A percentile compares a stretch with the other conserved stretches of the same genome.
phyloP scores from a whole-genome alignment of 2,888 invertebrate genomes.

The Caenorhabditis parvicauda region DNA sequence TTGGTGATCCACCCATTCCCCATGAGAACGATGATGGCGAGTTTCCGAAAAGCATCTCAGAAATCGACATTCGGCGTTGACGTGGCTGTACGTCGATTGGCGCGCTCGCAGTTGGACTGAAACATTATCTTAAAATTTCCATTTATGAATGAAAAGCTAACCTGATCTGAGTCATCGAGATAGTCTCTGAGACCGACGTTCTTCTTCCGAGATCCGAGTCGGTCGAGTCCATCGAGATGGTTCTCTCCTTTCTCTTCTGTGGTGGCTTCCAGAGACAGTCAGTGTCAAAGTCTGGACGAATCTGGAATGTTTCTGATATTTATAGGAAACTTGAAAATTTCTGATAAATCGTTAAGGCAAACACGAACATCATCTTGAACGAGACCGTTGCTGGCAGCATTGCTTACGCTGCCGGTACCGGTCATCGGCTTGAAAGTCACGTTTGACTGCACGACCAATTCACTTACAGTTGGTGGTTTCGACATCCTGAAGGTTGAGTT shows the following conservation, averaged over 20 bases:
- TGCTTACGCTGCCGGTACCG: constrained; percentile 16
- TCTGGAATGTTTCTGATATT: constrained; percentile 16
- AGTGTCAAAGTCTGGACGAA: constrained; percentile 45
- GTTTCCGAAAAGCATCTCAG: constrained; percentile 40
- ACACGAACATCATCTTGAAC: constrained; percentile 4
- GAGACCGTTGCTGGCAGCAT: constrained; percentile 19
- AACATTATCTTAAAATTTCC: constrained; percentile 2
- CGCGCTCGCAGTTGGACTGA: constrained; percentile 18
- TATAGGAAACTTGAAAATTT: neutral
- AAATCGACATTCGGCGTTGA: constrained; percentile 34
- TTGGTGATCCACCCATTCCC: constrained; percentile 28
- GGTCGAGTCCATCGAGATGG: constrained; percentile 37
- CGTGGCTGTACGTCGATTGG: constrained; percentile 31
- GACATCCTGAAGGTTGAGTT: constrained; percentile 37
- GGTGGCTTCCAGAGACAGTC: constrained; percentile 45
- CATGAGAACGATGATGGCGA: constrained; percentile 39
- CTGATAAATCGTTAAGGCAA: neutral
- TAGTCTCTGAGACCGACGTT: constrained; percentile 15
- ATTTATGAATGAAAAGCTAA: too few relatives aligned
- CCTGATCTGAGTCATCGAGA: neutral
- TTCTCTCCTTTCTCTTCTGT: constrained; percentile 26
- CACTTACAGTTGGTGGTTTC: constrained; percentile 48
- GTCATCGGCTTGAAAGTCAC: constrained; percentile 36
- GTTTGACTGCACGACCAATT: constrained; percentile 37
- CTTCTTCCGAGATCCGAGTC: constrained; percentile 30